Evolutionary conservation across 2,797 vertebrate species (phyloP), one percentile per base, ranked within the genome.

Genomic region (Anguilla anguilla): DNA sequence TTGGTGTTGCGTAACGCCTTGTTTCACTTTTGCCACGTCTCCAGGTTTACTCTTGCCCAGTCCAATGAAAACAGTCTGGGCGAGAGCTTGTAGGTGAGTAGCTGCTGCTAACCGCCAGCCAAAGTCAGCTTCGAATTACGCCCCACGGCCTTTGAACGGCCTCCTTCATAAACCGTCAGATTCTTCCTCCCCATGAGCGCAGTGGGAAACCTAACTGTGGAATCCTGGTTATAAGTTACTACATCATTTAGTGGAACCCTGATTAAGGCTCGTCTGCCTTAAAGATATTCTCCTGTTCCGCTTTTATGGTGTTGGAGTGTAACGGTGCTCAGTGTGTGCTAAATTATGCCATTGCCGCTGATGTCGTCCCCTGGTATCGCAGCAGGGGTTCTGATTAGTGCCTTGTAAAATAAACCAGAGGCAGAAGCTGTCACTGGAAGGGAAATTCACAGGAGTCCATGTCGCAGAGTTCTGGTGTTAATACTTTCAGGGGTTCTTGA

Each of bases 31-130:
- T 46, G 22, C 79, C 74, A 43, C 19, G 74, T 79, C 39, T 51
- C 43, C 79, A 82, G 17, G 74, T 39, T 43, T 79, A 79, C 74
- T 39, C 74, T 79, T 43, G 25, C 22, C 46, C 4, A 49, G 46
- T 82, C 22, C 46, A n/a, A 49, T 82, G 79, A 25, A 49, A 82
- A 82, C 79, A 82, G 79, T 46, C 79, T 51, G 43, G 19, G 43
- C n/a, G 46, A 82, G 19, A 46, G 46, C 79, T 51, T 49, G 43
- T n/a, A 82, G 19, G 43, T 49, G 79, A 49, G 79, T n/a, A 11
- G 1, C 7, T 31, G 3, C 39, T 43, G 39, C 74, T 79, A 22
- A 43, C 22, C 4, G 4, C 35, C 17, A 79, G 17, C 74, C 39
- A 19, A 39, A 25, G 79, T 11, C 79, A 22, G 43, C 22, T 25